Conservation (phyloP, 2,888 invertebrate species). For the Pecten maximus region DNA sequence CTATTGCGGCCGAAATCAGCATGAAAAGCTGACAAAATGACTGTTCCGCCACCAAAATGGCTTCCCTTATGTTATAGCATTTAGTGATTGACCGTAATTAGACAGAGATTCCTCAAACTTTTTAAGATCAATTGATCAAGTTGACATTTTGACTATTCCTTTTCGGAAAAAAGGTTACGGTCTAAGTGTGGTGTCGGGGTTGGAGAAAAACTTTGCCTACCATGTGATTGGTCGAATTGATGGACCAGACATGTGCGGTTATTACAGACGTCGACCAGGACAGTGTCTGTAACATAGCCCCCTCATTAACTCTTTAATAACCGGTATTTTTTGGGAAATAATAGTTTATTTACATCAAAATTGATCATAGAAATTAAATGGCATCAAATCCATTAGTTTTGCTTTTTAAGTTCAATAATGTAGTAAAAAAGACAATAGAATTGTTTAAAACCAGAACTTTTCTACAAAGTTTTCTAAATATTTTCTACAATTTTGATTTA, state of each 20-base stretch:
- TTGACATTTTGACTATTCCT: constrained; percentile 54
- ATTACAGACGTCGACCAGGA: background rate
- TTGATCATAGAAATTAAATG: background rate
- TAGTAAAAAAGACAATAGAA: background rate
- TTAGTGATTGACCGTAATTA: constrained; percentile 52
- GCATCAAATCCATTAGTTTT: background rate
- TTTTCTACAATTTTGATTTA: background rate
- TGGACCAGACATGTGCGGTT: background rate
- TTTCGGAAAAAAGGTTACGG: constrained; percentile 38
- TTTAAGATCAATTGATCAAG: constrained; percentile 58
- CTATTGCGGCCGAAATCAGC: constrained; percentile 55
- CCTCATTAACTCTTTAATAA: constrained; percentile 3
- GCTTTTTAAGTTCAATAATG: background rate
- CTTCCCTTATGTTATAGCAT: constrained; percentile 51
- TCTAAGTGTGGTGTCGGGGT: constrained; percentile 26
- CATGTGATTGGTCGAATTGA: background rate
- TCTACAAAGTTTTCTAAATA: background rate
- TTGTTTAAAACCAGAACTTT: background rate
- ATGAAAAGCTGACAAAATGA: constrained; percentile 54
- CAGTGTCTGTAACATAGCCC: background rate
- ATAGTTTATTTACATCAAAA: constrained; percentile 23
- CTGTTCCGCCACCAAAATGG: constrained; percentile 52
- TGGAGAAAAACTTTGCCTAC: background rate
- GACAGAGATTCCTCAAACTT: constrained; percentile 48
- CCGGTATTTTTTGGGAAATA: background rate